These are phyloP conservation scores for Dipodomys spectabilis DNA, from an alignment of 2,113 vertebrate species.

Conservation along the genomic window DNA sequence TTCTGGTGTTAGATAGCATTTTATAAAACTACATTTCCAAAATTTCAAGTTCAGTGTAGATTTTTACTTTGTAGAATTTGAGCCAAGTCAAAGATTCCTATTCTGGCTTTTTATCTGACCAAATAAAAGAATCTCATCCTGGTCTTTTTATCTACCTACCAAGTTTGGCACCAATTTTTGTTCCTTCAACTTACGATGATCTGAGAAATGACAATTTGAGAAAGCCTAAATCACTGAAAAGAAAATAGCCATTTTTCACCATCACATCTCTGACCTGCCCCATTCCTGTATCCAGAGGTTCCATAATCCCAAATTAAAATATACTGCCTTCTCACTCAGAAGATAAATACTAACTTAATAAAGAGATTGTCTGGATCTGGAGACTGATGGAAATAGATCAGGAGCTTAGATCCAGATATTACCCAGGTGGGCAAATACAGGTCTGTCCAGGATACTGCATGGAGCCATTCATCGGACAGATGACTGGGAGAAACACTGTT, in stretches of 20 bases:
- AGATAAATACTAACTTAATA: neutral
- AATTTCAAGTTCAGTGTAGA: constrained; percentile 21
- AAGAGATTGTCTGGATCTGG: neutral
- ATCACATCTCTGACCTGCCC: neutral
- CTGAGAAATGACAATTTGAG: constrained; percentile 16
- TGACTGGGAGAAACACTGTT: neutral
- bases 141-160: neutral
- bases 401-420: neutral
- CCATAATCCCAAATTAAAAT: neutral
- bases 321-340: constrained; percentile 17
- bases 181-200: constrained; percentile 6
- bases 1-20: constrained; percentile 28
- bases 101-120: neutral
- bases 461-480: neutral
- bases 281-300: neutral
- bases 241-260: neutral
- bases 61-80: constrained; percentile 34
- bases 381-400: neutral
- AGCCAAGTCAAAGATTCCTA: constrained; percentile 9
- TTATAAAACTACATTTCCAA: constrained; percentile 32
- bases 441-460: neutral
- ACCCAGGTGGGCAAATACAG: neutral
- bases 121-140: neutral
- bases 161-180: neutral
- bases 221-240: neutral